Evolutionary conservation across 2,797 vertebrate genomes (phyloP), one percentile per base, ranked within the genome.

Genomic region (Distichodus sexfasciatus): DNA sequence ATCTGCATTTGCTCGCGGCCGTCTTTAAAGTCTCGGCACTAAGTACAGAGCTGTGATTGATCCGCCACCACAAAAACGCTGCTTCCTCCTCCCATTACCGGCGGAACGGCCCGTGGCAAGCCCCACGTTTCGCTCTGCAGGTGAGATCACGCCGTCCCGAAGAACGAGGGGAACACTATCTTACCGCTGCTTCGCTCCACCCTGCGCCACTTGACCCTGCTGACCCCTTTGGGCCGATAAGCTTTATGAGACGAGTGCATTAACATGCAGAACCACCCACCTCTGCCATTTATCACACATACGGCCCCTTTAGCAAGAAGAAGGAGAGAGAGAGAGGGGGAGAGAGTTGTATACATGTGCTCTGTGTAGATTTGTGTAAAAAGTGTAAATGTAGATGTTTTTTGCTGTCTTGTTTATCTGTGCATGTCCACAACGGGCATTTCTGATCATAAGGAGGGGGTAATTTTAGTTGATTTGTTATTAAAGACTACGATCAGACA

Each of bases 351-450:
- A 31, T 64, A 40, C 23, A 41, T 26, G 46, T 44, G 54, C 62
- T 54, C 17, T 2, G 40, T 66, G 62, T 53, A 66, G 44, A 67
- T 15, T 51, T 50, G 55, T 55, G 57, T 61, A 61, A 61, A 60
- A 66, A 61, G 23, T 95, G 93, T 94, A 95, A 93, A 94, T 94
- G 79, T 85, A 58, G 78, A 69, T 74, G 76, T 93, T 48, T 58
- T 58, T 66, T 44, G 44, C 47, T 21, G 70, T 60, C 55, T 40
- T 35, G 61, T 66, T 72, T 35, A 60, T 43, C 64, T 55, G 40
- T 54, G 47, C 15, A 21, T 38, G 62, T 28, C 55, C 54, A 28
- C 12, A 35, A 38, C 4, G 12, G 44, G 36, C 62, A 43, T 36
- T 51, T 26, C n/a, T 43, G 59, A 26, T 41, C 15, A 41, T 31